Percentiles rank a stretch among this genome's conserved stretches.
Conservation (phyloP, 2,797 vertebrate species). For the Fringilla coelebs region DNA sequence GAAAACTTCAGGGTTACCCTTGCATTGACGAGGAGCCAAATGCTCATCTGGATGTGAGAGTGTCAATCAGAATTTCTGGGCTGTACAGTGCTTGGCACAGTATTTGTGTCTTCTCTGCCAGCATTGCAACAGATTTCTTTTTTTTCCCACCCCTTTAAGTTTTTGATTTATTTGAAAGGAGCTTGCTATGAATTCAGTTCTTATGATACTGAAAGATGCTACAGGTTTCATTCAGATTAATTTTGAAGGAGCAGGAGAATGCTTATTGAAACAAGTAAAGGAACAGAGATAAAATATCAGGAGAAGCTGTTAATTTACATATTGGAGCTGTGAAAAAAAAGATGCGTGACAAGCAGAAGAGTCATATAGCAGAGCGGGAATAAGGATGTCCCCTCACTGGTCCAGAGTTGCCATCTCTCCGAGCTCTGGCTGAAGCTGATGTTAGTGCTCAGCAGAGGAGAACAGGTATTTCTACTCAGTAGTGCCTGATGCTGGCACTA, state of each 20-base stretch:
- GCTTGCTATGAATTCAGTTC: background rate
- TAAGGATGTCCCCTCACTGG: background rate
- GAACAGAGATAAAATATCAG: background rate
- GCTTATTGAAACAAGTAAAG: background rate
- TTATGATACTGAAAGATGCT: background rate
- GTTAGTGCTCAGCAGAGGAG: background rate
- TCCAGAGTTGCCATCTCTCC: background rate
- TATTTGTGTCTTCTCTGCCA: background rate
- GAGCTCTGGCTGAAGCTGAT: background rate
- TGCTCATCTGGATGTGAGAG: background rate
- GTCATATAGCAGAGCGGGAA: background rate
- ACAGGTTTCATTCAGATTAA: background rate
- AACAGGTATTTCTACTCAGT: background rate
- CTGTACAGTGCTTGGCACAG: background rate
- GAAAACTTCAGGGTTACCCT: background rate
- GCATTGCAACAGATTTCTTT: background rate
- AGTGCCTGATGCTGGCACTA: background rate
- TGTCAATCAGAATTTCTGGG: background rate
- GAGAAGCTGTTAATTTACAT: background rate
- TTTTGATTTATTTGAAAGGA: background rate
- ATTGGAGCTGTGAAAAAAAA: background rate
- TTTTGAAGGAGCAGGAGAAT: background rate
- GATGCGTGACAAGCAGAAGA: background rate
- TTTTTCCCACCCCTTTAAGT: fast-evolving
- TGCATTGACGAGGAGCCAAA: background rate